phyloP scores from a whole-genome alignment of 2,797 vertebrate genomes.

The Hoplostethus mediterraneus region DNA sequence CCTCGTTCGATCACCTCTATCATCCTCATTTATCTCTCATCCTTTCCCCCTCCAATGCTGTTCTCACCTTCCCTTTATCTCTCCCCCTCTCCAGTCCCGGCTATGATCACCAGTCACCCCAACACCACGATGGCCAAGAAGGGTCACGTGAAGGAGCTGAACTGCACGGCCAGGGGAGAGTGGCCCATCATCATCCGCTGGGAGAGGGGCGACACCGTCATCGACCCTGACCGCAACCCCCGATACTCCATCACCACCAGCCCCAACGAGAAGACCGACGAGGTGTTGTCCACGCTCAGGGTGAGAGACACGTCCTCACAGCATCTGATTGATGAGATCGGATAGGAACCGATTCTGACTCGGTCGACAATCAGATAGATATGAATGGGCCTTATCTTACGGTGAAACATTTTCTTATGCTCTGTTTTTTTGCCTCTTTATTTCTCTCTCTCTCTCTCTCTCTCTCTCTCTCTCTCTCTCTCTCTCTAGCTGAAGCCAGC shows the following conservation, averaged over 20 bases:
- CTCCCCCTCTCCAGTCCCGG: constrained; percentile 84
- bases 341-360: background rate
- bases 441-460: constrained; percentile 32
- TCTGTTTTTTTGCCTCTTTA: background rate
- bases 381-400: background rate
- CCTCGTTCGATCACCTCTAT: constrained; percentile 18
- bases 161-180: constrained; percentile 96
- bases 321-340: constrained; percentile 40
- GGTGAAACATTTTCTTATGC: background rate
- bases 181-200: constrained; percentile 99
- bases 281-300: constrained; percentile 97
- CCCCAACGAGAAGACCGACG: constrained; percentile 96
- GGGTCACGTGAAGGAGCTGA: constrained; percentile 96
- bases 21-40: constrained; percentile 22
- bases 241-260: constrained; percentile 95
- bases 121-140: constrained; percentile 99
- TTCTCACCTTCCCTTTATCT: background rate
- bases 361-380: background rate
- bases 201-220: constrained; percentile 98
- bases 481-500: constrained; percentile 92
- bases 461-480: constrained; percentile 36
- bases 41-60: constrained; percentile 35
- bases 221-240: constrained; percentile 95
- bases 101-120: constrained; percentile 99
- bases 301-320: constrained; percentile 76